Evolutionary conservation across 2,888 invertebrate genomes (phyloP), one percentile per base, ranked within the genome.

Genomic region (Lycaena phlaeas): DNA sequence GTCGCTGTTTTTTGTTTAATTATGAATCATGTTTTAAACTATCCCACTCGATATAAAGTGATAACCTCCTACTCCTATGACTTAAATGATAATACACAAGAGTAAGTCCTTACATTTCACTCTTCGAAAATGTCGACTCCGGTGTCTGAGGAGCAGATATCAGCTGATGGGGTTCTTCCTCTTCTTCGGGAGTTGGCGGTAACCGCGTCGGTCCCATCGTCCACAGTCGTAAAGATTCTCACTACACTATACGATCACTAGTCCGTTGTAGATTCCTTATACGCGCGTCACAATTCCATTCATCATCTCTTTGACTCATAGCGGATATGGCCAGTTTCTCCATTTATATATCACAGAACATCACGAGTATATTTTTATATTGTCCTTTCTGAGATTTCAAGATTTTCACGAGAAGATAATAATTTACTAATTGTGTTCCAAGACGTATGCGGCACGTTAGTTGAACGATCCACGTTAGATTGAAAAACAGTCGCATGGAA

Each of bases 401-500:
- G 15, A 22, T 34, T 18, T n/a, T 9, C 22, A 34, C 15, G n/a
- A n/a, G n/a, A 34, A 18, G 18, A 34, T 18, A 11, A 18, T 31
- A 22, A 18, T 34, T 34, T 9, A 15, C 34, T 11, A 30, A n/a
- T n/a, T n/a, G 14, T 15, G 15, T 30, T 10, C 15, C 77, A 77
- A 78, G 73, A 61, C 68, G 61, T 67, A 64, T 62, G 68, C 79
- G 73, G 70, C 75, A 64, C 63, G 71, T 73, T 69, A 77, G 77
- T 68, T 73, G 68, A 74, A 67, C 68, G 77, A 75, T 81, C 68
- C 77, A 77, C 78, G 76, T 81, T 78, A 75, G 79, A 79, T 79
- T 79, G 79, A 74, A 84, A 82, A 81, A 77, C 81, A 81, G 71
- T 72, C 68, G 72, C 59, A 68, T 72, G 82, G 82, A 82, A 84